A percentile compares a stretch with the other conserved stretches of the same genome.
These are phyloP conservation scores for Oryzaephilus surinamensis DNA, from an alignment of 1,140 invertebrate genomes.

Conservation along the genomic window DNA sequence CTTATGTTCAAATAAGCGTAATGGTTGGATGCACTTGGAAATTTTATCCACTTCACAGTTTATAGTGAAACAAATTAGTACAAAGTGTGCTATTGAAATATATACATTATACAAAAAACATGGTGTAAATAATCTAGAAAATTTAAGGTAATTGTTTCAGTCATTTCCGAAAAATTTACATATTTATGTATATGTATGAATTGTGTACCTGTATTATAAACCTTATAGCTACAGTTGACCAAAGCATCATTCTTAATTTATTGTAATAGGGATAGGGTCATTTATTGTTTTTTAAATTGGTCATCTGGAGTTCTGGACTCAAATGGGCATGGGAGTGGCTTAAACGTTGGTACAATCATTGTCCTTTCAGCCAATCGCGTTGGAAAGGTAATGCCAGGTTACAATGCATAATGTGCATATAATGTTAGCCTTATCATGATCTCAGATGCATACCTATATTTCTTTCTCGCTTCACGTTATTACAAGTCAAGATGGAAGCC, in stretches of 20 bases:
- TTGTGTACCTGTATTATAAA: conserved; percentile 7
- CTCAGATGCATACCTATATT: conserved; percentile 11
- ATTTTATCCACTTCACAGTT: too few relatives aligned
- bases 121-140: conserved; percentile 13
- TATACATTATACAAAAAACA: too few relatives aligned
- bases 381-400: conserved; percentile 28
- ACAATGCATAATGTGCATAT: conserved; percentile 27
- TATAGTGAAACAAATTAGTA: too few relatives aligned
- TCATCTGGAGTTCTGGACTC: not conserved
- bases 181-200: conserved; percentile 16
- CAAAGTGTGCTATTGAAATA: too few relatives aligned
- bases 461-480: conserved; percentile 18
- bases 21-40: too few relatives aligned
- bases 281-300: not conserved
- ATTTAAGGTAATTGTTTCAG: conserved; percentile 13
- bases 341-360: conserved; percentile 23
- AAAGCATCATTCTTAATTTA: not conserved
- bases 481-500: conserved; percentile 29
- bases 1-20: too few relatives aligned
- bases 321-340: conserved; percentile 20
- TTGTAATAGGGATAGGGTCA: not conserved
- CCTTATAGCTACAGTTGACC: too few relatives aligned
- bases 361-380: conserved; percentile 25
- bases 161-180: conserved; percentile 6
- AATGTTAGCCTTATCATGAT: conserved; percentile 21